Evolutionary conservation across 2,888 invertebrate genomes (phyloP), one percentile per base, ranked within the genome.

Genomic region (Panopea generosa): DNA sequence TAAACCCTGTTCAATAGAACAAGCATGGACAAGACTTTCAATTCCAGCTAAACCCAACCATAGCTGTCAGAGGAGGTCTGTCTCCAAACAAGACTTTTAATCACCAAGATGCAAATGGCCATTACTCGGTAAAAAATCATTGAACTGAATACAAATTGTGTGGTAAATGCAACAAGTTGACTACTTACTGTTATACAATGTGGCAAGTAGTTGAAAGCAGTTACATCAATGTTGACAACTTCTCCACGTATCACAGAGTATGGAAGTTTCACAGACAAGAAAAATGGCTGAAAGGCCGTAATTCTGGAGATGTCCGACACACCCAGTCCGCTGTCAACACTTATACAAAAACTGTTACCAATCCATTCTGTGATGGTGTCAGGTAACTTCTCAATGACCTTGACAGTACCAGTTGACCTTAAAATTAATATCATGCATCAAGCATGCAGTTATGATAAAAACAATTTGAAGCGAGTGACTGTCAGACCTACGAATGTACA

Each of bases 161-260:
- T n/a, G n/a, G n/a, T n/a, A n/a, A n/a, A n/a, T n/a, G n/a, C n/a
- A n/a, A n/a, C n/a, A n/a, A n/a, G n/a, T n/a, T n/a, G 11, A 45
- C 22, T n/a, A 84, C 94, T 93, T 91, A 96, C 96, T 60, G 95
- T 95, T 2, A 96, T 92, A 53, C 95, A 95, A 81, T 95, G 94
- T 62, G 95, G 94, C 84, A 95, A 93, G 88, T 96, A 96, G 92
- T 96, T 96, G 92, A 95, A 96, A 55, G 96, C 93, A 0, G 95
- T 94, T 20, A 96, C 95, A 77, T 95, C 94, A 60, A 96, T 91
- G 57, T 95, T 94, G 27, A 95, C 92, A 20, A 94, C 91, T 92
- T 96, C 96, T 0, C 95, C 95, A 1, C 95, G 93, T 68, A 95
- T 94, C 0, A 96, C 93, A 0, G 95, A 94, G 73, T 95, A 95